Percentiles rank a stretch among this genome's conserved stretches.
Evolutionary conservation across 2,113 vertebrate species (phyloP).

Genomic region (Rhynchopsitta pachyrhyncha): DNA sequence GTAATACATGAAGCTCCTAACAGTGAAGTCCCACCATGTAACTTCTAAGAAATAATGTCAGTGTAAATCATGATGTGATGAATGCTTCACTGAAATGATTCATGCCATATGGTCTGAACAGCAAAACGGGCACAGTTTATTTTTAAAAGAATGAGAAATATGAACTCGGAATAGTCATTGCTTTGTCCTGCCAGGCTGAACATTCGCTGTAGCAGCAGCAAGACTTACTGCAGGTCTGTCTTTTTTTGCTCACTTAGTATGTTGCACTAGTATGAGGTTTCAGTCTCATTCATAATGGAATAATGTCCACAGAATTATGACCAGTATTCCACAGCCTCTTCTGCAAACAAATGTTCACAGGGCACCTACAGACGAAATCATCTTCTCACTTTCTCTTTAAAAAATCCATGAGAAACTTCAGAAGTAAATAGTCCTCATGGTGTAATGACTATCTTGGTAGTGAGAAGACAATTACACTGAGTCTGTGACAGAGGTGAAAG

Average conservation of each 20-base stretch:
- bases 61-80: conserved; percentile 46
- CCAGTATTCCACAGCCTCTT: not conserved
- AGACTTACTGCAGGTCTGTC: conserved; percentile 18
- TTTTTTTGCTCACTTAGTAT: conserved; percentile 51
- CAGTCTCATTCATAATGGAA: not conserved
- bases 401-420: not conserved
- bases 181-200: conserved; percentile 56
- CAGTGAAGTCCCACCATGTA: conserved; percentile 18
- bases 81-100: conserved; percentile 64
- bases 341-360: not conserved
- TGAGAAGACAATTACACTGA: not conserved
- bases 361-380: not conserved
- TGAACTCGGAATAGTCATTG: conserved; percentile 62
- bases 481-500: not conserved
- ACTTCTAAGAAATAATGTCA: conserved; percentile 52
- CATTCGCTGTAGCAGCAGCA: conserved; percentile 47
- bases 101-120: conserved; percentile 60
- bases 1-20: not conserved
- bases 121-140: conserved; percentile 61
- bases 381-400: not conserved
- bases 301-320: not conserved
- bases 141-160: conserved; percentile 70
- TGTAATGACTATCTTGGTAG: not conserved
- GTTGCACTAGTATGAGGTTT: not conserved
- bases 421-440: not conserved